Conservation (phyloP, 1,140 invertebrate genomes). For the Drosophila nikananu region DNA sequence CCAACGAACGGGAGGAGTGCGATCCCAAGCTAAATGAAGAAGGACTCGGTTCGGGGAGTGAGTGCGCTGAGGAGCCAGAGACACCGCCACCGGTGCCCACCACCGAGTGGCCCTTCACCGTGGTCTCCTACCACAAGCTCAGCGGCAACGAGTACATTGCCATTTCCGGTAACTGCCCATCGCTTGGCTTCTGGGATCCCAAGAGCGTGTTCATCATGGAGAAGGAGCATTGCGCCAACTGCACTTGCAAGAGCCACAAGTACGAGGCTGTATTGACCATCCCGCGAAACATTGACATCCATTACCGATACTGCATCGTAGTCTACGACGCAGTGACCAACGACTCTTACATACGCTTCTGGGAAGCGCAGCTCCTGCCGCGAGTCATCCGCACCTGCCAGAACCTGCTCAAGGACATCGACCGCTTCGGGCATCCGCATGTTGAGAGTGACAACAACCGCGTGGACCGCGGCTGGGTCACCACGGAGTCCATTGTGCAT, state of each 20-base stretch:
- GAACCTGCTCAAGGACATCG: conserved; percentile 78
- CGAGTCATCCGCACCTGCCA: conserved; percentile 85
- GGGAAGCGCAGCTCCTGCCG: conserved; percentile 93
- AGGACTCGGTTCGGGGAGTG: neutral
- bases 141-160: conserved; percentile 84
- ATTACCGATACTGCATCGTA: conserved; percentile 93
- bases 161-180: conserved; percentile 84
- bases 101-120: conserved; percentile 65
- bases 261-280: conserved; percentile 86
- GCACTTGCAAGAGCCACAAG: conserved; percentile 35
- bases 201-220: conserved; percentile 85
- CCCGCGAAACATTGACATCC: conserved; percentile 88
- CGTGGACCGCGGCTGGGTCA: conserved; percentile 94
- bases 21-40: neutral
- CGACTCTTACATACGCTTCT: conserved; percentile 90
- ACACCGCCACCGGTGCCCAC: conserved; percentile 5
- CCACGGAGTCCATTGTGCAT: conserved; percentile 93
- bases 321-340: conserved; percentile 86
- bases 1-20: conserved; percentile 62
- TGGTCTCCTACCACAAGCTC: conserved; percentile 14
- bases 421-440: conserved; percentile 89
- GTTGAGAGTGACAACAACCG: conserved; percentile 85
- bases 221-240: conserved; percentile 50
- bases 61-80: neutral
- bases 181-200: conserved; percentile 85